Evolutionary conservation across 2,113 vertebrate genomes (phyloP).

Genomic region (Notothenia rossii): DNA sequence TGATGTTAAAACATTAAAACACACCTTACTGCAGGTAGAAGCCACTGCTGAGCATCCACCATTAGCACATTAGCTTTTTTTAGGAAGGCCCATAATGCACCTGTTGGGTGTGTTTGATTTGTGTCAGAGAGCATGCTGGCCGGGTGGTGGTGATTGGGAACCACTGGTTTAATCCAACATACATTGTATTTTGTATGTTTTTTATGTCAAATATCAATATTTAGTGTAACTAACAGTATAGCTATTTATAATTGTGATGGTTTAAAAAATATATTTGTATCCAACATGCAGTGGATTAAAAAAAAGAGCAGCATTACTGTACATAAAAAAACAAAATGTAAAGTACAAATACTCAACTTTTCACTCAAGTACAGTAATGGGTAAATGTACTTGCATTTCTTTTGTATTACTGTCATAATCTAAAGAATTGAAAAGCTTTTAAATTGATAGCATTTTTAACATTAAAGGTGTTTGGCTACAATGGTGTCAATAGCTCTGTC

Average conservation of each 20-base stretch:
- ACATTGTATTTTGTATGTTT: not conserved
- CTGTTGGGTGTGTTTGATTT: conserved; percentile 6
- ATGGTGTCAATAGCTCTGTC: too few relatives aligned
- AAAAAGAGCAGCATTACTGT: not conserved
- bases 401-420: not conserved
- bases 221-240: too few relatives aligned
- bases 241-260: not conserved
- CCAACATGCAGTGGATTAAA: not conserved
- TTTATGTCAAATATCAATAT: not conserved
- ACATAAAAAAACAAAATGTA: not conserved
- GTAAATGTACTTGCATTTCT: not conserved
- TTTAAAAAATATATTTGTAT: not conserved
- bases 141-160: not conserved
- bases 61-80: not conserved
- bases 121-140: not conserved
- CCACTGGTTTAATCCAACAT: not conserved
- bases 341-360: not conserved
- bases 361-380: not conserved
- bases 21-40: not conserved
- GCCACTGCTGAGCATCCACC: not conserved
- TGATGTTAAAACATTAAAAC: not conserved
- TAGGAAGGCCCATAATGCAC: not conserved
- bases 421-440: not conserved
- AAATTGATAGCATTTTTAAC: not conserved
- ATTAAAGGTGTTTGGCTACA: not conserved